These are phyloP conservation scores for Megalonaias nervosa DNA, from an alignment of 1,140 invertebrate species.

Conservation along the genomic window DNA sequence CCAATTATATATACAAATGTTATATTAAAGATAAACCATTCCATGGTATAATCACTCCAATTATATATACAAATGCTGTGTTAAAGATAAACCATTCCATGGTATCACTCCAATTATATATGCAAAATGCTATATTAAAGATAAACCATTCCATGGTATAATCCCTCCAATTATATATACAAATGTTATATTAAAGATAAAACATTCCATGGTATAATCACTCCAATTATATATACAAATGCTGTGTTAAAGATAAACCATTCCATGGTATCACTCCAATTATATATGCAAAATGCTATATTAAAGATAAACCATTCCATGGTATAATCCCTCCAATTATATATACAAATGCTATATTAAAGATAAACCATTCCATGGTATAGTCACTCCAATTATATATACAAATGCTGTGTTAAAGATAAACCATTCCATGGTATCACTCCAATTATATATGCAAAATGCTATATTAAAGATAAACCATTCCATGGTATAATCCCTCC, in stretches of 20 bases:
- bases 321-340: slow-evolving; percentile 83
- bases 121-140: too few species aligned
- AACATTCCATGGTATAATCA: slow-evolving; percentile 54
- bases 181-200: too few species aligned
- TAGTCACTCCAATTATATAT: slow-evolving; percentile 88
- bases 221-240: slow-evolving; percentile 94
- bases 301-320: not conserved
- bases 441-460: slow-evolving; percentile 95
- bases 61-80: slow-evolving; percentile 83
- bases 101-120: slow-evolving; percentile 87
- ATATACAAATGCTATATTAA: slow-evolving; percentile 73
- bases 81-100: not conserved
- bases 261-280: slow-evolving; percentile 79
- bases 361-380: not conserved
- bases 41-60: slow-evolving; percentile 76
- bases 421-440: too few species aligned
- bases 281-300: slow-evolving; percentile 80
- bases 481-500: too few species aligned
- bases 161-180: slow-evolving; percentile 91
- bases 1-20: slow-evolving; percentile 93
- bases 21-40: too few species aligned
- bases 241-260: too few species aligned
- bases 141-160: not conserved
- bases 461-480: too few species aligned
- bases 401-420: too few species aligned